Percentiles rank a stretch among this genome's conserved stretches.
Evolutionary conservation across 2,888 invertebrate genomes (phyloP).

Genomic region (Heliconius ismenius): DNA sequence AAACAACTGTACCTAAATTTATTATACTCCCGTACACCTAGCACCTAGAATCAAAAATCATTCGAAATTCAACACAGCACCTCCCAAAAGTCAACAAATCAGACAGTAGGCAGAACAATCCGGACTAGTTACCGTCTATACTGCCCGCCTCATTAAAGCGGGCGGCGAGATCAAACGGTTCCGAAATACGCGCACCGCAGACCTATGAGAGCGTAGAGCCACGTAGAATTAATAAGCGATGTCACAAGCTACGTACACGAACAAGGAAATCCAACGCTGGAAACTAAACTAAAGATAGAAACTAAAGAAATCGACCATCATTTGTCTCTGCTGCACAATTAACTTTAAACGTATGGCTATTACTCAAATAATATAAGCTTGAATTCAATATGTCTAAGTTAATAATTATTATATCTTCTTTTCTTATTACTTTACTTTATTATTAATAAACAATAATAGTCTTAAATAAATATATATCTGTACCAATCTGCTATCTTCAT

Average conservation of each 20-base stretch:
- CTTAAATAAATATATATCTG: not conserved
- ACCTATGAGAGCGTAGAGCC: conserved; percentile 62
- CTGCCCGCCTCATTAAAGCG: conserved; percentile 76
- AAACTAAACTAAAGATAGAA: conserved; percentile 25
- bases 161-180: conserved; percentile 84
- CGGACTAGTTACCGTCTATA: conserved; percentile 74
- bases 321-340: not conserved
- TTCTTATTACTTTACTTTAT: not conserved
- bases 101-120: conserved; percentile 68
- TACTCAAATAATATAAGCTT: not conserved
- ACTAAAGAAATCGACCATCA: not conserved
- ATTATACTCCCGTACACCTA: not conserved
- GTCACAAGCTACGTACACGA: conserved; percentile 32
- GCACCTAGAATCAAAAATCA: conserved; percentile 23
- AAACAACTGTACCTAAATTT: not conserved
- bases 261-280: conserved; percentile 27
- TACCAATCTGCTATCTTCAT: conserved; percentile 43
- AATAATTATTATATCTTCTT: not conserved
- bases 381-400: not conserved
- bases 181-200: conserved; percentile 77
- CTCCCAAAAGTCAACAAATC: conserved; percentile 60
- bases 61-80: conserved; percentile 36
- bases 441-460: not conserved
- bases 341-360: not conserved
- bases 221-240: conserved; percentile 45